phyloP scores from a whole-genome alignment of 2,797 vertebrate genomes.

The Chelon auratus region DNA sequence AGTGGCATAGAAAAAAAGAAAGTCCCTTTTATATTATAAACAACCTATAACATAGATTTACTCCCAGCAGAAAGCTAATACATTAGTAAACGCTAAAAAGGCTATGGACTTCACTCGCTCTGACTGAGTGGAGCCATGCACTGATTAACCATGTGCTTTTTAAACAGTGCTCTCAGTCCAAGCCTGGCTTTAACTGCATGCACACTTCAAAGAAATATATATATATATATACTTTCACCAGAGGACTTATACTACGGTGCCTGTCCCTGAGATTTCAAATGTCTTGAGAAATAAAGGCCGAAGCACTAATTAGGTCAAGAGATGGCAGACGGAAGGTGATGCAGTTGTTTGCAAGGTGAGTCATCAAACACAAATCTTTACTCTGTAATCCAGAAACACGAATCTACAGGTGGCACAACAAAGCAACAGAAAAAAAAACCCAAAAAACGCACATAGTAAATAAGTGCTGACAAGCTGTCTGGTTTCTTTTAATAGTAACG shows the following conservation, averaged over 20 bases:
- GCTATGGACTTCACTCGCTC: constrained; percentile 23
- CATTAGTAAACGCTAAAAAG: constrained; percentile 12
- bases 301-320: constrained; percentile 33
- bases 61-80: constrained; percentile 6
- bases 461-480: background rate
- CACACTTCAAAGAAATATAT: background rate
- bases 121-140: constrained; percentile 25
- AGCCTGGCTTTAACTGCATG: constrained; percentile 36
- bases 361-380: constrained; percentile 24
- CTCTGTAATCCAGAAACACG: background rate
- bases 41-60: constrained; percentile 8
- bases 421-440: background rate
- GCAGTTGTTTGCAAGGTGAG: constrained; percentile 52
- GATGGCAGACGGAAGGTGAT: constrained; percentile 44
- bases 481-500: background rate
- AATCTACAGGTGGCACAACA: background rate
- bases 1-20: constrained; percentile 39
- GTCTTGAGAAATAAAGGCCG: background rate
- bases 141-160: constrained; percentile 28
- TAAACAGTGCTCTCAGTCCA: constrained; percentile 4
- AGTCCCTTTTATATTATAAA: background rate
- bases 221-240: background rate
- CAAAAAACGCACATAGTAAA: background rate
- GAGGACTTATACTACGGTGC: background rate
- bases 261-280: constrained; percentile 14